Percentiles rank a stretch among this genome's conserved stretches.
Evolutionary conservation across 2,888 invertebrate species (phyloP).

Genomic region (Lasioglossum lativentre): DNA sequence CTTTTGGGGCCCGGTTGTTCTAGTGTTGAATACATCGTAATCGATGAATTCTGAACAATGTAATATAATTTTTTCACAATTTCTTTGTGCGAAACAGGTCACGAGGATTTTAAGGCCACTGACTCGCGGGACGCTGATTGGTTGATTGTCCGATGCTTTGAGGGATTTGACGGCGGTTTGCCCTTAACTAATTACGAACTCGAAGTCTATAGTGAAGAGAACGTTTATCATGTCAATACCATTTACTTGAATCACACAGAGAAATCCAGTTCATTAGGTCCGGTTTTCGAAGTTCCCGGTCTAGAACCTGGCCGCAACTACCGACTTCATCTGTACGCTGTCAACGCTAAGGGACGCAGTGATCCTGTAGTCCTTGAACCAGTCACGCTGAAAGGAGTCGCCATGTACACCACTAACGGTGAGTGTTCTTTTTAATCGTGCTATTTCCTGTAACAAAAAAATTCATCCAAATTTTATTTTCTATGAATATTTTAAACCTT

Average conservation of each 20-base stretch:
- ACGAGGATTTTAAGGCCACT: slow-evolving; percentile 78
- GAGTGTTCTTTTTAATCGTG: slow-evolving; percentile 68
- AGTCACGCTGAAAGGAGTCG: slow-evolving; percentile 93
- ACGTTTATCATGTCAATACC: slow-evolving; percentile 78
- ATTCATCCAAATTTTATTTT: too few species aligned
- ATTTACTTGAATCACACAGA: slow-evolving; percentile 80
- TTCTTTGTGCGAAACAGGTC: slow-evolving; percentile 67
- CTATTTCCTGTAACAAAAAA: background rate
- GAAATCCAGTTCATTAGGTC: slow-evolving; percentile 79
- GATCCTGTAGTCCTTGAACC: slow-evolving; percentile 94
- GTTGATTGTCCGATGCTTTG: slow-evolving; percentile 93
- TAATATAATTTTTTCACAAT: background rate
- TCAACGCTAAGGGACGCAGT: slow-evolving; percentile 94
- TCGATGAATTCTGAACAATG: background rate
- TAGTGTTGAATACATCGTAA: background rate
- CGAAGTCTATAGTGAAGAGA: slow-evolving; percentile 82
- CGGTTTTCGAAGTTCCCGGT: slow-evolving; percentile 89
- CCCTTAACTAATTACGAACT: slow-evolving; percentile 88
- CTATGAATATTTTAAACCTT: too few species aligned
- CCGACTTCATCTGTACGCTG: slow-evolving; percentile 92
- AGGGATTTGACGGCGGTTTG: slow-evolving; percentile 94
- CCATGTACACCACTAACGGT: slow-evolving; percentile 85
- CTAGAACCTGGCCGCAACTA: slow-evolving; percentile 91
- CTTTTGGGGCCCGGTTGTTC: background rate
- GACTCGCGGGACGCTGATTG: slow-evolving; percentile 87